Percentiles rank a stretch among this genome's conserved stretches.
These are phyloP conservation scores for Ennomos erosarius DNA, from an alignment of 2,888 invertebrate species.

Conservation along the genomic window DNA sequence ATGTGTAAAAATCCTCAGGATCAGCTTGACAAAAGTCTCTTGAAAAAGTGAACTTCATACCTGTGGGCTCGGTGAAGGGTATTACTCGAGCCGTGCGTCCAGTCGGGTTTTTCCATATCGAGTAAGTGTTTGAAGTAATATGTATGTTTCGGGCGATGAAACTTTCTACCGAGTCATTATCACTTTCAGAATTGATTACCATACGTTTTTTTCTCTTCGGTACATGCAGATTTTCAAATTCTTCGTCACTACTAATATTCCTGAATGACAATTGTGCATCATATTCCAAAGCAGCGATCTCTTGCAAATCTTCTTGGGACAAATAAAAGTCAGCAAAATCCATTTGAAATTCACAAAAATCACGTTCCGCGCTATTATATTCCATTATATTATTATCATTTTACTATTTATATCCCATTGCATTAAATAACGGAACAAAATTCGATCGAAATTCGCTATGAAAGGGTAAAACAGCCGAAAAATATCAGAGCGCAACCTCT, in stretches of 20 bases:
- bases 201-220: conserved; percentile 5
- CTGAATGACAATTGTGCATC: conserved; percentile 26
- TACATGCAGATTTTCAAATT: conserved; percentile 4
- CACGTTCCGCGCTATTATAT: conserved; percentile 8
- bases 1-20: conserved; percentile 43
- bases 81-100: too few relatives aligned
- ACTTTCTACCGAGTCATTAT: conserved; percentile 7
- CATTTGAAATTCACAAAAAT: conserved; percentile 22
- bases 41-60: conserved; percentile 39
- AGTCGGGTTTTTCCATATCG: background rate
- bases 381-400: background rate
- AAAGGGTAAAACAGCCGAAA: conserved; percentile 5
- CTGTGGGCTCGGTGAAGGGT: conserved; percentile 7
- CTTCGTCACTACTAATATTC: conserved; percentile 2
- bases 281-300: conserved; percentile 43
- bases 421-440: conserved; percentile 10
- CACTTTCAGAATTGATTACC: conserved; percentile 8
- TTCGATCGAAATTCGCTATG: conserved; percentile 1
- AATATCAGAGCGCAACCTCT: conserved; percentile 18
- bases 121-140: conserved; percentile 16
- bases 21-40: conserved; percentile 33
- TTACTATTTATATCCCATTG: conserved; percentile 11
- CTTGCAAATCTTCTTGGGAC: conserved; percentile 44
- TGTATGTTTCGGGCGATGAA: conserved; percentile 3
- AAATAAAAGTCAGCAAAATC: conserved; percentile 41